Percentiles rank a stretch among this genome's conserved stretches.
These are phyloP conservation scores for Drosophila eohydei DNA, from an alignment of 2,888 invertebrate genomes.

Conservation along the genomic window DNA sequence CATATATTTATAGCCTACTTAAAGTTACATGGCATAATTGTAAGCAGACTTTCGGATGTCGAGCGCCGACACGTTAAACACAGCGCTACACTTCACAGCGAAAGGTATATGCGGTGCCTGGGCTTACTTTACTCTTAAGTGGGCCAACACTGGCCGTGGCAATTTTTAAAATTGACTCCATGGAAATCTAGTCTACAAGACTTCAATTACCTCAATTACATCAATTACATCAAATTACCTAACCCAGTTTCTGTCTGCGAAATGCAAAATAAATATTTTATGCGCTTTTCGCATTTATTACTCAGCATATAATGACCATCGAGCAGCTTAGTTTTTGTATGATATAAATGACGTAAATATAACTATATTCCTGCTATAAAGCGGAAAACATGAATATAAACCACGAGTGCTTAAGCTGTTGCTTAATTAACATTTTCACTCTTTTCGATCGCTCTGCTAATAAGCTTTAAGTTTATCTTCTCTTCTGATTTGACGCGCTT, in stretches of 20 bases:
- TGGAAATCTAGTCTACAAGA: not conserved
- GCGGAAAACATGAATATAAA: too few relatives aligned
- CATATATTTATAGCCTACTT: conserved; percentile 76
- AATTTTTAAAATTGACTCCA: not conserved
- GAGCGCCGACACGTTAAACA: conserved; percentile 30
- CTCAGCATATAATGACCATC: too few relatives aligned
- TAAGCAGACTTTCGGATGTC: conserved; percentile 42
- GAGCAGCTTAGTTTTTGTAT: too few relatives aligned
- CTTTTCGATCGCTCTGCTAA: too few relatives aligned
- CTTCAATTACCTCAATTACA: conserved; percentile 1
- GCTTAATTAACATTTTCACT: too few relatives aligned
- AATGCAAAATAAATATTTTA: not conserved
- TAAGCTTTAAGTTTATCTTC: too few relatives aligned
- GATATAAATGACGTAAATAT: too few relatives aligned
- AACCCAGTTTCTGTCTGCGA: not conserved
- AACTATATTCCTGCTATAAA: too few relatives aligned
- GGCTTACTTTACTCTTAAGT: not conserved
- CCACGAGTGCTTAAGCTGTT: too few relatives aligned
- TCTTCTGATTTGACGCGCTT: too few relatives aligned
- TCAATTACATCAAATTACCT: not conserved
- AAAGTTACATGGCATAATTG: conserved; percentile 44
- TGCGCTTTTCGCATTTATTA: too few relatives aligned
- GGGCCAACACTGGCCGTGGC: not conserved
- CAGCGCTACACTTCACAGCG: not conserved
- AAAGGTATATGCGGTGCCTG: conserved; percentile 2